A percentile compares a stretch with the other conserved stretches of the same genome.
phyloP scores from a whole-genome alignment of 2,797 vertebrate genomes.

The Pantherophis alleghaniensis region DNA sequence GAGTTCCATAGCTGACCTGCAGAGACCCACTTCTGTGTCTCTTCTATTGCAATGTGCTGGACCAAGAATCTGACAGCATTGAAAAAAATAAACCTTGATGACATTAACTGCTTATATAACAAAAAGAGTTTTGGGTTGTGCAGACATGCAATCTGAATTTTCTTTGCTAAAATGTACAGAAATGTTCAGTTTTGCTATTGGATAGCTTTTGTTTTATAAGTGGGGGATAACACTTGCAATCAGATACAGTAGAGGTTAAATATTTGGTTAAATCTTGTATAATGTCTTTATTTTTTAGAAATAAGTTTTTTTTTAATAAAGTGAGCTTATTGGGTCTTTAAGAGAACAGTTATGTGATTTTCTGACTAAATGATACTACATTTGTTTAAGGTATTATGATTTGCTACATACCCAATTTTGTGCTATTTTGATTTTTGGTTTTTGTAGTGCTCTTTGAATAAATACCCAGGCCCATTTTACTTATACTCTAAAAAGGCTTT shows the following conservation, averaged over 20 bases:
- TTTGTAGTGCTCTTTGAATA: neutral
- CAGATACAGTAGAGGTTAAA: neutral
- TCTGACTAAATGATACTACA: neutral
- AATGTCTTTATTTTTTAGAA: neutral
- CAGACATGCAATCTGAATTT: neutral
- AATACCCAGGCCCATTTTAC: neutral
- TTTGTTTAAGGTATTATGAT: neutral
- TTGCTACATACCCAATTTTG: neutral
- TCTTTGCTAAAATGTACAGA: neutral
- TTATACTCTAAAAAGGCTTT: neutral
- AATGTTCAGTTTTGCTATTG: neutral
- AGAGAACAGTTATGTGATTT: neutral
- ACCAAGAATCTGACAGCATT: neutral
- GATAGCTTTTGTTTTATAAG: neutral
- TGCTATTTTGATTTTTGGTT: neutral
- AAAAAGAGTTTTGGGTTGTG: neutral
- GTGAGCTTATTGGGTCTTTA: neutral
- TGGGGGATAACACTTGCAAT: neutral
- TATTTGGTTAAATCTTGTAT: neutral
- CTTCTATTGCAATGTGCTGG: neutral
- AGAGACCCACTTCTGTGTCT: neutral
- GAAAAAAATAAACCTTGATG: neutral
- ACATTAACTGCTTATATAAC: neutral
- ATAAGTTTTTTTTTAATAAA: neutral
- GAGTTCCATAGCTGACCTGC: neutral